phyloP scores from a whole-genome alignment of 2,888 invertebrate species.

The Mamestra brassicae region DNA sequence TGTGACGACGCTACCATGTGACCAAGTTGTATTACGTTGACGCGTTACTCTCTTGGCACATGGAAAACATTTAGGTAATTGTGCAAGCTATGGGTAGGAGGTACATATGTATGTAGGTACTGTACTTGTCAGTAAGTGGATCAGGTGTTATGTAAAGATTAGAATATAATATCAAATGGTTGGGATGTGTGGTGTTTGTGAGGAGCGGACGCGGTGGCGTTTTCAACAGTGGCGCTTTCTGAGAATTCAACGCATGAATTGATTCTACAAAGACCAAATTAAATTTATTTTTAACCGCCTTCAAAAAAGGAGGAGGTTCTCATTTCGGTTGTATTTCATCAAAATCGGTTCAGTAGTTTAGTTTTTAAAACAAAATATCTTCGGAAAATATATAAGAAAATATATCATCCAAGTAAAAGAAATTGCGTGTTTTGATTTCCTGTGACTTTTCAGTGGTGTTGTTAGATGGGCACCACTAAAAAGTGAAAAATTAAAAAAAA shows the following conservation, averaged over 20 bases:
- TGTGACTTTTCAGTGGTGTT: too few relatives aligned
- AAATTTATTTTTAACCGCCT: too few relatives aligned
- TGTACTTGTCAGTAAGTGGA: constrained; percentile 69
- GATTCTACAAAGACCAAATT: fast-evolving
- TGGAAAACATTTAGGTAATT: constrained; percentile 51
- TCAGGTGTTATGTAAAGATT: constrained; percentile 68
- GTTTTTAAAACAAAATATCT: too few relatives aligned
- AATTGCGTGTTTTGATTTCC: too few relatives aligned
- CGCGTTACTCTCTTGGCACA: constrained; percentile 24
- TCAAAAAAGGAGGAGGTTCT: too few relatives aligned
- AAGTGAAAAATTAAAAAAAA: too few relatives aligned
- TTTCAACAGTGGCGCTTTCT: background rate
- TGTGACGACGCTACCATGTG: constrained; percentile 27
- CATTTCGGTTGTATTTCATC: too few relatives aligned
- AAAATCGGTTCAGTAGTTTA: too few relatives aligned
- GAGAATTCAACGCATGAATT: background rate
- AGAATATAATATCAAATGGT: constrained; percentile 64
- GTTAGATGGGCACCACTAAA: too few relatives aligned
- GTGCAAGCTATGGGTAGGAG: constrained; percentile 42
- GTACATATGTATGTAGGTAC: constrained; percentile 45
- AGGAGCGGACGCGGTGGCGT: background rate
- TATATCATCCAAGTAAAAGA: too few relatives aligned
- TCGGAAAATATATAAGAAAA: too few relatives aligned
- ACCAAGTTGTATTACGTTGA: constrained; percentile 20
- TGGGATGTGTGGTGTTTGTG: background rate